Conservation (phyloP, 2,888 invertebrate species). For the Celastrina argiolus region DNA sequence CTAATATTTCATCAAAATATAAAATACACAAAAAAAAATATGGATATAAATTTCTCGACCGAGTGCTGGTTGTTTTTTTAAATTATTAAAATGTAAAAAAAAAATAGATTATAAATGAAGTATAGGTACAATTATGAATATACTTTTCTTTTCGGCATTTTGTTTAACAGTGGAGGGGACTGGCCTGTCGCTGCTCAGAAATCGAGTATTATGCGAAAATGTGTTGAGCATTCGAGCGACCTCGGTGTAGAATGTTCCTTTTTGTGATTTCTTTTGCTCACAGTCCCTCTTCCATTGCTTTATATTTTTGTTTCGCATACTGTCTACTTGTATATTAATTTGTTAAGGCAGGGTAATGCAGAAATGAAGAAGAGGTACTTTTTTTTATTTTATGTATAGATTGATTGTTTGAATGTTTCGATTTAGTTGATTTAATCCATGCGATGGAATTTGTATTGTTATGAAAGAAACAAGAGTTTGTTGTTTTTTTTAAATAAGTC, state of each 20-base stretch:
- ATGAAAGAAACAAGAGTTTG: slow-evolving; percentile 71
- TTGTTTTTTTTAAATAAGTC: slow-evolving; percentile 73
- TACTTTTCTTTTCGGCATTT: slow-evolving; percentile 77
- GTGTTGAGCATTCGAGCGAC: slow-evolving; percentile 43
- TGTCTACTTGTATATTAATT: slow-evolving; percentile 73
- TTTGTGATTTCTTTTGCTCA: slow-evolving; percentile 74
- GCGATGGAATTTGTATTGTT: slow-evolving; percentile 74
- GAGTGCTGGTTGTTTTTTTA: slow-evolving; percentile 73
- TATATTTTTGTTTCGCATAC: slow-evolving; percentile 63
- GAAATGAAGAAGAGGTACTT: slow-evolving; percentile 74
- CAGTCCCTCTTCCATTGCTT: slow-evolving; percentile 72
- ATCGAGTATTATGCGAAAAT: slow-evolving; percentile 46
- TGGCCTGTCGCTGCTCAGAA: slow-evolving; percentile 54
- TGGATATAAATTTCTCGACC: slow-evolving; percentile 78
- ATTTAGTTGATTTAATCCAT: slow-evolving; percentile 75
- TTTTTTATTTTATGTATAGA: slow-evolving; percentile 65
- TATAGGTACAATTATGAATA: slow-evolving; percentile 78
- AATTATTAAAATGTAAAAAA: slow-evolving; percentile 79
- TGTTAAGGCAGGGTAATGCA: slow-evolving; percentile 77
- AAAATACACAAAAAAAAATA: slow-evolving; percentile 76
- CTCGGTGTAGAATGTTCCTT: slow-evolving; percentile 57
- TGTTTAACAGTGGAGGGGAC: slow-evolving; percentile 67
- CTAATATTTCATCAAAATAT: slow-evolving; percentile 78
- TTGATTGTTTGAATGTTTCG: slow-evolving; percentile 74
- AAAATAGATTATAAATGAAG: slow-evolving; percentile 76